Base-by-base conservation (phyloP, 35 echinoderm and acorn worm species). In the Eucidaris tribuloides region DNA sequence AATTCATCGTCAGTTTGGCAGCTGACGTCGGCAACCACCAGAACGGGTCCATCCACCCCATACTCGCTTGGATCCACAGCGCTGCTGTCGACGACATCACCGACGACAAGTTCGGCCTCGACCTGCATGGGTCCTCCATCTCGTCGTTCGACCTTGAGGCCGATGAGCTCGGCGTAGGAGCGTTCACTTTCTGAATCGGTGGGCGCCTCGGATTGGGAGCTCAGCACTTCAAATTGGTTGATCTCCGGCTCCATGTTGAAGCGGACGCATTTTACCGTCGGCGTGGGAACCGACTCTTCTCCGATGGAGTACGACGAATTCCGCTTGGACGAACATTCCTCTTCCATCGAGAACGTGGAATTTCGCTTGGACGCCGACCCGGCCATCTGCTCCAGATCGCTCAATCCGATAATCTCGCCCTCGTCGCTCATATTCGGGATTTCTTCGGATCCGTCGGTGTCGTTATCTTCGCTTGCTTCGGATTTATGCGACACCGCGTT, bases 231-330 rank as follows among this genome's bases (percentile, higher is more conserved):
- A 83, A 99, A 99, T 30, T 90, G 77, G 61, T 80, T 99, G 24
- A 99, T 88, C 44, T 99, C 90, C 0, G 96, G 96, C 45, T 89
- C 66, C 91, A 93, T 93, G 60, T 99, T 99, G 62, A 99, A 99
- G 14, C 96, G 82, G 14, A 99, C 96, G 52, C 87, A 86, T 77
- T 97, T 96, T 9, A 86, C 77, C 45, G 44, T 85, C 34, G 52
- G 35, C 25, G 79, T 59, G 35, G 76, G 65, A 35, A 77, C 28
- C 0, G 79, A 63, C 40, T 89, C 87, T 31, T 81, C 81, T 40
- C 55, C 87, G 17, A 23, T 77, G 27, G 79, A 46, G 33, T 88
- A 40, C 77, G 79, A 40, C 13, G 68, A 74, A 40, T 74, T 74
- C 38, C 68, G 68, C n/a, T 74, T 74, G 4, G 68, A 74, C 35